Evolutionary conservation across 2,888 invertebrate genomes (phyloP).

Genomic region (Ectemnius cavifrons): DNA sequence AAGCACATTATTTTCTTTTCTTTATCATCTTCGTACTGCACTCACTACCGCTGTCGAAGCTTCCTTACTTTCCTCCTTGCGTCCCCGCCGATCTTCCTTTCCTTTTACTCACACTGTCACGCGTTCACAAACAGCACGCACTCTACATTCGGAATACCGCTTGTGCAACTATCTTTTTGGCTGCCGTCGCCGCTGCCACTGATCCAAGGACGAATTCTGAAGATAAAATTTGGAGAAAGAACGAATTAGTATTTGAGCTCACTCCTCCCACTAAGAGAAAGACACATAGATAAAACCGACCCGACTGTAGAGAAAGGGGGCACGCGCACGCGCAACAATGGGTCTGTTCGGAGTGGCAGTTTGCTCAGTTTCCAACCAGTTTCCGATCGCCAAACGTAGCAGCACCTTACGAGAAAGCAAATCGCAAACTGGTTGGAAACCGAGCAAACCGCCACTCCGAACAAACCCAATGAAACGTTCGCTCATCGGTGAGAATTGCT

Average conservation of each 20-base stretch:
- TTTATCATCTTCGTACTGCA: slow-evolving; percentile 37
- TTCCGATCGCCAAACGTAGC: too few species aligned
- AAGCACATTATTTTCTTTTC: slow-evolving; percentile 38
- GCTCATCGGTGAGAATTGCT: not conserved
- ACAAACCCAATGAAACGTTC: slow-evolving; percentile 3
- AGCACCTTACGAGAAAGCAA: too few species aligned
- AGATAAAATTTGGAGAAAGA: slow-evolving; percentile 44
- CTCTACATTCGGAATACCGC: slow-evolving; percentile 36
- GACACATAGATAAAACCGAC: slow-evolving; percentile 1
- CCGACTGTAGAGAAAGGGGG: slow-evolving; percentile 14
- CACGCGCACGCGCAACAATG: slow-evolving; percentile 20
- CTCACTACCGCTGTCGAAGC: not conserved
- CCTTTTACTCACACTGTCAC: slow-evolving; percentile 39
- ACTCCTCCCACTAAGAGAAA: slow-evolving; percentile 6
- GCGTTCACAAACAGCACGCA: slow-evolving; percentile 39
- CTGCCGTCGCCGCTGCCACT: slow-evolving; percentile 12
- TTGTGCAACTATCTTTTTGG: slow-evolving; percentile 35
- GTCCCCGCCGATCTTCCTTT: slow-evolving; percentile 10
- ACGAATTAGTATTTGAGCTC: slow-evolving; percentile 37
- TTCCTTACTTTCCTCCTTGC: not conserved
- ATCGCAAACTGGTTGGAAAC: too few species aligned
- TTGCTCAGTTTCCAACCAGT: too few species aligned
- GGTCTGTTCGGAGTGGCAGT: too few species aligned
- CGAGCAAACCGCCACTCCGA: too few species aligned
- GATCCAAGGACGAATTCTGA: slow-evolving; percentile 54